Evolutionary conservation across 2,797 vertebrate genomes (phyloP).

Genomic region (Pogoniulus pusillus): DNA sequence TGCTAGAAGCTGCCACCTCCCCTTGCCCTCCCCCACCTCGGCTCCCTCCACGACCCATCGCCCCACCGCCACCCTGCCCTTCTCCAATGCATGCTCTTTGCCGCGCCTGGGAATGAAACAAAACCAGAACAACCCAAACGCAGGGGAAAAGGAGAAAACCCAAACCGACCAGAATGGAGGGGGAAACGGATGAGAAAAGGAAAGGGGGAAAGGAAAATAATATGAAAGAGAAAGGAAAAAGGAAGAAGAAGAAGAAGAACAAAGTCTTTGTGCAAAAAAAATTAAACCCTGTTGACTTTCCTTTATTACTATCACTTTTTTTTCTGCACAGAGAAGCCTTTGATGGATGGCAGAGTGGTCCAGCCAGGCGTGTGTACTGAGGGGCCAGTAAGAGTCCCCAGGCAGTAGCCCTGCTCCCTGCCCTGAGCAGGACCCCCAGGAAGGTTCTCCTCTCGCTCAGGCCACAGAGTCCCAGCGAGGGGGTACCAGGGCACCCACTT

Average conservation of each 20-base stretch:
- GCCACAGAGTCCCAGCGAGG: not conserved
- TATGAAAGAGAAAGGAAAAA: not conserved
- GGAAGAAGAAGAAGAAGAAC: fast-evolving
- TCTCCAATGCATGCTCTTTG: slow-evolving; percentile 78
- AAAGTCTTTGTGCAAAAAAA: slow-evolving; percentile 55
- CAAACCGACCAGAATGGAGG: not conserved
- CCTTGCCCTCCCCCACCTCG: not conserved
- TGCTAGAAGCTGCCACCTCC: slow-evolving; percentile 83
- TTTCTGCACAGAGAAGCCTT: slow-evolving; percentile 66
- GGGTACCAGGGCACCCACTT: not conserved
- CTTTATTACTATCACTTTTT: no score
- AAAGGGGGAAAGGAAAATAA: not conserved
- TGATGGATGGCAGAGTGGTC: not conserved
- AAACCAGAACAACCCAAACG: not conserved
- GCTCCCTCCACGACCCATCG: not conserved
- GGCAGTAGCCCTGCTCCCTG: not conserved
- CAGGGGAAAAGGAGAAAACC: not conserved
- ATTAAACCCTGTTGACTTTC: no score
- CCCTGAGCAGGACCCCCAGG: fast-evolving
- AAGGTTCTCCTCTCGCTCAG: not conserved
- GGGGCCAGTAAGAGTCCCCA: not conserved
- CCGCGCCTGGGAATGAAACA: slow-evolving; percentile 71
- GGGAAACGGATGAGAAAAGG: not conserved
- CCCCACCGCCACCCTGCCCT: slow-evolving; percentile 25
- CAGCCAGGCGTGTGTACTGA: not conserved